A percentile compares a stretch with the other conserved stretches of the same genome.
These are phyloP conservation scores for Synanthedon formicaeformis DNA, from an alignment of 2,888 invertebrate species.

Conservation along the genomic window DNA sequence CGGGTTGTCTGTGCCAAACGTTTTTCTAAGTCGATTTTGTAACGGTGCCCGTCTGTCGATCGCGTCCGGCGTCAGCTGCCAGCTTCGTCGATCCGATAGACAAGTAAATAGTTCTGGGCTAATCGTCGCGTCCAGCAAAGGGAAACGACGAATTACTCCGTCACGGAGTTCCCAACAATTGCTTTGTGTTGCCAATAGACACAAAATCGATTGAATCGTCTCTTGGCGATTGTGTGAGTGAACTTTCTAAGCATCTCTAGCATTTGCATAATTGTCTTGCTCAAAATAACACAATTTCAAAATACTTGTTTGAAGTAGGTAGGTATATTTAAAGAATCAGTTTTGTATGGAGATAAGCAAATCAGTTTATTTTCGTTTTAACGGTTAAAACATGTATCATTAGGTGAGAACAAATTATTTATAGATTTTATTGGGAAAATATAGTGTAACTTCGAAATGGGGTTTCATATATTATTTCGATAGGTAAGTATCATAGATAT, in stretches of 20 bases:
- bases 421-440: too few species aligned
- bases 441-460: too few species aligned
- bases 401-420: too few species aligned
- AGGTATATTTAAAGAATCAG: too few species aligned
- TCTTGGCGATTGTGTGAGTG: background rate
- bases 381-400: too few species aligned
- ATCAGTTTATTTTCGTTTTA: too few species aligned
- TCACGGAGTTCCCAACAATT: conserved; percentile 58
- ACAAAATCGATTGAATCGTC: conserved; percentile 26
- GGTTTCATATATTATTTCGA: too few species aligned
- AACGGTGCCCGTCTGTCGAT: conserved; percentile 61
- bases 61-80: conserved; percentile 63
- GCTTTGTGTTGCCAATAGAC: conserved; percentile 55
- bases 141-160: conserved; percentile 67
- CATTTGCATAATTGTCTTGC: background rate
- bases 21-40: conserved; percentile 66
- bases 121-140: conserved; percentile 61
- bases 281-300: too few species aligned
- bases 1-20: conserved; percentile 50
- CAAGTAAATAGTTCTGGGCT: conserved; percentile 66
- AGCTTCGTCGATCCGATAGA: conserved; percentile 52
- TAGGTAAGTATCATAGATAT: too few species aligned
- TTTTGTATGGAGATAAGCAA: too few species aligned
- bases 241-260: background rate
- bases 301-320: too few species aligned